Evolutionary conservation across 64 coral and sea anemone species (phyloP), one percentile per base, ranked within the genome.

Genomic region (Hydrozoanthus tunicans): DNA sequence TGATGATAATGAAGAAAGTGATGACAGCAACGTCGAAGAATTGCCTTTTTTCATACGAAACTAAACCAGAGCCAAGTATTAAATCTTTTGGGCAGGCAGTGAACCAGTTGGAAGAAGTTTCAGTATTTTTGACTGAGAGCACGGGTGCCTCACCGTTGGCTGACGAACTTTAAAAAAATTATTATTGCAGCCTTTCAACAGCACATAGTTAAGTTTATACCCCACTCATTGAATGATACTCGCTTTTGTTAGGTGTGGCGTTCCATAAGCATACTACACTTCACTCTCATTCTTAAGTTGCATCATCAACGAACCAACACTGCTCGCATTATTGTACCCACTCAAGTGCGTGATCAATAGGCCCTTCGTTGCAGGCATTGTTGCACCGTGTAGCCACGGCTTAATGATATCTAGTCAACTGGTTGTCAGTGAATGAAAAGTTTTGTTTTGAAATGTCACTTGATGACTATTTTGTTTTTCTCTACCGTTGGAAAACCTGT

Each of bases 1-100:
- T 5, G 67, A 70, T 70, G 68, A 70, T 23, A 65, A 14, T 4
- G 63, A 65, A 65, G 5, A 64, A 64, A 15, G 63, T 65, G 63
- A 65, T 65, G 73, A 73, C 12, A 73, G 17, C 20, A 10, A 73
- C 12, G 70, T 25, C 26, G 20, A 73, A 73, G 70, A 73, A 73
- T 73, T 43, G 26, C 14, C 70, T 51, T 25, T 73, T 73, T 25
- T 51, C 23, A 72, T 3, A 72, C 15, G 6, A 72, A 72, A 20
- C 24, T 72, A 72, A 72, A 72, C 69, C 69, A 72, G 69, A 72
- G 69, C 24, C 69, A 72, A 72, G 26, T 72, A 72, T 72, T 25
- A 72, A 72, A 72, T 72, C 3, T 72, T 72, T 72, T 72, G 69
- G n/a, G 26, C 69, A 27, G 69, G 69, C n/a, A 25, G 2, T 25